These are phyloP conservation scores for Malacosoma neustria DNA, from an alignment of 2,888 invertebrate genomes.

Conservation along the genomic window DNA sequence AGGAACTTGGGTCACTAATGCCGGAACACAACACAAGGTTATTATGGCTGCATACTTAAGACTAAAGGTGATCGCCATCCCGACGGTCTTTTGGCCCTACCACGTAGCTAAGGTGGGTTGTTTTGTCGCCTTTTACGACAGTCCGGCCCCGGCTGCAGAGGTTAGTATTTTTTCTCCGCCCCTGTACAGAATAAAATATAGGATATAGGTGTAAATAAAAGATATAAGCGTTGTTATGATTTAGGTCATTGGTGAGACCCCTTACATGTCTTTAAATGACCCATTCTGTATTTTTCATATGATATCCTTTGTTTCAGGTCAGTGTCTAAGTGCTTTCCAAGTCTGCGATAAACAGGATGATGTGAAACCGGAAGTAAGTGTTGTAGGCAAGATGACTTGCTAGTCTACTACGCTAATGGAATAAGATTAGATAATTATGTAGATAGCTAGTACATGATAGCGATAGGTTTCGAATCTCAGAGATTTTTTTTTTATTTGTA, in stretches of 20 bases:
- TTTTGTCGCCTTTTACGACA: too few species aligned
- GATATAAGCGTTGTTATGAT: too few species aligned
- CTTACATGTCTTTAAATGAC: too few species aligned
- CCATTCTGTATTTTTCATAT: conserved; percentile 7
- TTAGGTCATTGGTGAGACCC: too few species aligned
- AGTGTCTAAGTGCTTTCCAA: conserved; percentile 41
- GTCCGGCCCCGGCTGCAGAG: too few species aligned
- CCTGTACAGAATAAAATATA: background rate
- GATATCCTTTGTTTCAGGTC: conserved; percentile 45
- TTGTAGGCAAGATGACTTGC: conserved; percentile 1
- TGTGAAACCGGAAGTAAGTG: conserved; percentile 8
- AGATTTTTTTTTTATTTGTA: background rate
- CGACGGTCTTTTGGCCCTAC: too few species aligned
- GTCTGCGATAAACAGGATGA: conserved; percentile 24
- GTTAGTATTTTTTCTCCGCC: too few species aligned
- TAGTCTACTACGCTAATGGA: background rate
- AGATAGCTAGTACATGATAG: background rate
- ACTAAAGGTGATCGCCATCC: too few species aligned
- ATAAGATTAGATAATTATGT: background rate
- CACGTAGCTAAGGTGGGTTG: too few species aligned
- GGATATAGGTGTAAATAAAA: background rate
- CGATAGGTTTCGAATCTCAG: background rate
- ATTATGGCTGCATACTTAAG: too few species aligned
- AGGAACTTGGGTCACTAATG: too few species aligned
- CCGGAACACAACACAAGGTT: too few species aligned